Conservation (phyloP, 2,113 vertebrate genomes). For the Struthidea cinerea region DNA sequence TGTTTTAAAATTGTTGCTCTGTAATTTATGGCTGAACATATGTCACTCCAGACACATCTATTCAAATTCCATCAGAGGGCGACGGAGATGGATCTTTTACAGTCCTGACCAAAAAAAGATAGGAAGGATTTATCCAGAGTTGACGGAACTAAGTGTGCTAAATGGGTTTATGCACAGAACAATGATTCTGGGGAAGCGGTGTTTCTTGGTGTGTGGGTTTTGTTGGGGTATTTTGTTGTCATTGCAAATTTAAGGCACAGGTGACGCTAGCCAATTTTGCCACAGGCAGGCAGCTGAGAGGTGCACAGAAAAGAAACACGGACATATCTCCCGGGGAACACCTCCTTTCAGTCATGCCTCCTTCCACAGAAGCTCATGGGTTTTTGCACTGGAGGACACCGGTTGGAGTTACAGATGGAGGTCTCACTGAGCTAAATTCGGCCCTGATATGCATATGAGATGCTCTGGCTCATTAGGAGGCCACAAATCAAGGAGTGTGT, state of each 20-base stretch:
- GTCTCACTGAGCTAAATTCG: background rate
- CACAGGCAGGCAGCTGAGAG: background rate
- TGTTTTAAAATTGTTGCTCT: constrained; percentile 21
- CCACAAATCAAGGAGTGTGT: background rate
- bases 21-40: constrained; percentile 40
- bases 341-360: background rate
- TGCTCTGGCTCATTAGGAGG: background rate
- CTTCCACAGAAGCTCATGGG: background rate
- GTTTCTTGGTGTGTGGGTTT: background rate
- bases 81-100: background rate
- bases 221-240: background rate
- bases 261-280: background rate
- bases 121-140: background rate
- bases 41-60: constrained; percentile 25
- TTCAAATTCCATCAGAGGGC: constrained; percentile 20
- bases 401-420: background rate
- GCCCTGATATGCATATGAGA: background rate
- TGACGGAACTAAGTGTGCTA: background rate
- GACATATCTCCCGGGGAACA: background rate
- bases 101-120: background rate
- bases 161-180: background rate
- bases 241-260: background rate
- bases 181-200: background rate
- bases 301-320: background rate
- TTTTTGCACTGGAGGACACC: background rate